Evolutionary conservation across 1,140 invertebrate species (phyloP).

Genomic region (Trachelipus rathkii): DNA sequence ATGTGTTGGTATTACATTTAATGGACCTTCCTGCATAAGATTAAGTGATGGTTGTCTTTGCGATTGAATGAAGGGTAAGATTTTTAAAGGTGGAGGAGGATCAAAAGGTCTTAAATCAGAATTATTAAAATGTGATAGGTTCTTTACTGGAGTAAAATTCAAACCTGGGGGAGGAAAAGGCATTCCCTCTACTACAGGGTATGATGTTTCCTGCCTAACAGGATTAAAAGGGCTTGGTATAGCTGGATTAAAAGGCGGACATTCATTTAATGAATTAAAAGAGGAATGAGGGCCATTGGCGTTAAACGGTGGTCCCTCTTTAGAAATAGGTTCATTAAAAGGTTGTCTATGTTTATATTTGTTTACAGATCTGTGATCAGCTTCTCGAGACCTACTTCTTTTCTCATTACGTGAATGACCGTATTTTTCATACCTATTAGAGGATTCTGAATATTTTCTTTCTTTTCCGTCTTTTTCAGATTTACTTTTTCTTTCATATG

Average conservation of each 20-base stretch:
- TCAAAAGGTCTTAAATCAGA: not conserved
- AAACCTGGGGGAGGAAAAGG: not conserved
- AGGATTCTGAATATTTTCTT: too few relatives aligned
- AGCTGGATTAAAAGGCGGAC: not conserved
- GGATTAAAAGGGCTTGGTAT: not conserved
- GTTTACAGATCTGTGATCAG: too few relatives aligned
- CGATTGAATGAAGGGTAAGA: not conserved
- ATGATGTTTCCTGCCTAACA: not conserved
- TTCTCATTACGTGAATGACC: too few relatives aligned
- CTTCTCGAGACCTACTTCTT: too few relatives aligned
- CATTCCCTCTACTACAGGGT: not conserved
- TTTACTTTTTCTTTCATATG: too few relatives aligned
- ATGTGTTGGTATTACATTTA: not conserved
- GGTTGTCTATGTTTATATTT: too few relatives aligned
- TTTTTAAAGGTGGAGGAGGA: too few relatives aligned
- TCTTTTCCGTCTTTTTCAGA: too few relatives aligned
- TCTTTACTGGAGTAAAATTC: not conserved
- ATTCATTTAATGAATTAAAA: not conserved
- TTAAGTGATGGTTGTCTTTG: not conserved
- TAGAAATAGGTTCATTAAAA: too few relatives aligned
- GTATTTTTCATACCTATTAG: too few relatives aligned
- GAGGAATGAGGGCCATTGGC: not conserved
- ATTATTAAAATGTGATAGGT: not conserved
- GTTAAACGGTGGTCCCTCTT: not conserved
- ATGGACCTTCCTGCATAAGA: not conserved